Evolutionary conservation across 2,113 vertebrate genomes (phyloP), one percentile per base, ranked within the genome.

Genomic region (Leptobrachium ailaonicum): DNA sequence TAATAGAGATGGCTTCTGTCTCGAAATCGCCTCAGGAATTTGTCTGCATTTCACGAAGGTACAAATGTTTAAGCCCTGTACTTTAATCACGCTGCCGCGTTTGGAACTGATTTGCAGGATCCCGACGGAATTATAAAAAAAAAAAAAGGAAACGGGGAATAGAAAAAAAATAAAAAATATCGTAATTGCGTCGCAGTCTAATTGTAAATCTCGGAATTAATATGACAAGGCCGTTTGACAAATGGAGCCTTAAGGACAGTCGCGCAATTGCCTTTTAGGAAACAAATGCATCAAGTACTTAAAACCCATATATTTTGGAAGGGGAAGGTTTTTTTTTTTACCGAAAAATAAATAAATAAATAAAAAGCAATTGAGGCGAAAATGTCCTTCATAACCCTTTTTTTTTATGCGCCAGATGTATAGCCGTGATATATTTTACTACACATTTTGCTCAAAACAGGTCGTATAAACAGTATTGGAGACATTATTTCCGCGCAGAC

Each of bases 201-300:
- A 76, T 83, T 87, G 75, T 85, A 83, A 83, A 82, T 71, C 82
- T 14, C 10, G 45, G 76, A 66, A 85, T 82, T 77, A 73, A 66
- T 54, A 7, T 40, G 75, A 68, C 11, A 66, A 13, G 44, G 60
- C 20, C 54, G 56, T 32, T 68, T 75, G 83, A 70, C 20, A 82
- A 79, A 71, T 79, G 71, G 60, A 85, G 7, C 3, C 12, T 0
- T 60, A 32, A 32, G 80, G 54, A 1, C 63, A 80, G 70, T 73
- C 68, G 74, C 41, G 83, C 72, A 4, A 45, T 54, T 75, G 76
- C 20, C 79, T 82, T 47, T 60, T 66, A 64, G 32, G 41, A 60
- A 85, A 78, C 8, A 2, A 60, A 14, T 14, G 2, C 14, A 8
- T 69, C 6, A 6, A 77, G 40, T 10, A 76, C 82, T 75, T 63